Evolutionary conservation across 2,888 invertebrate species (phyloP).

Genomic region (Trilocha varians): DNA sequence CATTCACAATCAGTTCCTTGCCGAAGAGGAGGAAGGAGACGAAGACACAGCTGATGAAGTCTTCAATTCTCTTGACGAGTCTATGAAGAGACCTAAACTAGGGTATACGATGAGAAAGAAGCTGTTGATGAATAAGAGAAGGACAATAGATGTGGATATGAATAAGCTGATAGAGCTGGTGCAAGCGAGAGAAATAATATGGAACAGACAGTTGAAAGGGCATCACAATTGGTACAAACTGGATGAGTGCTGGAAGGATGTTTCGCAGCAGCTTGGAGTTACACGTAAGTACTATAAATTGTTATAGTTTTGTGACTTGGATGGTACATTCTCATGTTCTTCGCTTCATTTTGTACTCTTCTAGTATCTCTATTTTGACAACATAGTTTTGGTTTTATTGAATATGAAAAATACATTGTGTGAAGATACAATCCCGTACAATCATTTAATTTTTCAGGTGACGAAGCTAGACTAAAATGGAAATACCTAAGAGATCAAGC

Average conservation of each 20-base stretch:
- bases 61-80: constrained; percentile 49
- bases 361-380: not conserved
- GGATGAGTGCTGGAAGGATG: constrained; percentile 65
- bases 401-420: not conserved
- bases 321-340: too few relatives aligned
- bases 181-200: constrained; percentile 49
- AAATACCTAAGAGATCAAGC: constrained; percentile 64
- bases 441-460: constrained; percentile 40
- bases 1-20: constrained; percentile 57
- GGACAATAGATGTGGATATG: constrained; percentile 59
- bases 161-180: constrained; percentile 58
- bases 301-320: not conserved
- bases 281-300: constrained; percentile 49
- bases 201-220: constrained; percentile 61
- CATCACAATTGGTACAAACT: constrained; percentile 67
- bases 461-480: constrained; percentile 65
- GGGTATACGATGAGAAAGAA: constrained; percentile 64
- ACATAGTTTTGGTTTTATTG: too few relatives aligned
- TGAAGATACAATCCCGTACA: too few relatives aligned
- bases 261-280: constrained; percentile 53
- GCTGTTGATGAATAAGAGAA: constrained; percentile 53
- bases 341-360: not conserved
- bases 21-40: constrained; percentile 57
- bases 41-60: constrained; percentile 54
- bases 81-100: constrained; percentile 57